phyloP scores from a whole-genome alignment of 1,140 invertebrate genomes.

The Drosophila murphyi region DNA sequence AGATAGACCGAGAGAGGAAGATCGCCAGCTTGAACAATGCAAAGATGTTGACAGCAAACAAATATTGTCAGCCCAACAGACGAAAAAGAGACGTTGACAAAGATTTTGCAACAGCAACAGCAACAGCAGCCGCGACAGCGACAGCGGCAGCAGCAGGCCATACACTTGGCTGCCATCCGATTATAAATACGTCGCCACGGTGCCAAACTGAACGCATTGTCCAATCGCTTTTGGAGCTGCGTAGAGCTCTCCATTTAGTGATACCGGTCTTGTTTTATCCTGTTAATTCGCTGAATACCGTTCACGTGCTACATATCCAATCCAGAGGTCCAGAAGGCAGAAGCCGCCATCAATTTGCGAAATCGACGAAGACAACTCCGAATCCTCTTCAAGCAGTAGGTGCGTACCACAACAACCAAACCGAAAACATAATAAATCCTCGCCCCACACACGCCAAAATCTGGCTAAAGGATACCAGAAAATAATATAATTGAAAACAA shows the following conservation, averaged over 20 bases:
- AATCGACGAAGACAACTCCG: conserved; percentile 34
- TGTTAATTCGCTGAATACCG: conserved; percentile 45
- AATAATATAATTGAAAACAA: not conserved
- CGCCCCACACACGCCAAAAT: not conserved
- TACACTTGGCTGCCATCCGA: conserved; percentile 28
- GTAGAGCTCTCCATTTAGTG: conserved; percentile 79
- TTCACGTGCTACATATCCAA: conserved; percentile 33
- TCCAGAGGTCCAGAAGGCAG: conserved; percentile 55
- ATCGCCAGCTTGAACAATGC: not conserved
- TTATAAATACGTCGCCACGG: conserved; percentile 67
- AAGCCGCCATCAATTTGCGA: conserved; percentile 42
- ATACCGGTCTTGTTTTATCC: conserved; percentile 16
- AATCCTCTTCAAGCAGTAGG: conserved; percentile 39
- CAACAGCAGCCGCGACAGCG: not conserved
- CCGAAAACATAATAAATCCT: not conserved
- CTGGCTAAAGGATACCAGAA: conserved; percentile 27
- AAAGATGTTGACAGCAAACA: conserved; percentile 32
- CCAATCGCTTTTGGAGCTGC: conserved; percentile 80
- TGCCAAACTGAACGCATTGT: conserved; percentile 75
- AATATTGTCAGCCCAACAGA: not conserved
- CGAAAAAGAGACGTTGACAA: not conserved
- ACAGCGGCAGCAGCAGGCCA: conserved; percentile 3
- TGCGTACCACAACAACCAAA: conserved; percentile 49
- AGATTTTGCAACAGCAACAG: not conserved
- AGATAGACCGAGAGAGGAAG: conserved; percentile 8